These are phyloP conservation scores for Hypothenemus hampei DNA, from an alignment of 1,140 invertebrate genomes.

Conservation along the genomic window DNA sequence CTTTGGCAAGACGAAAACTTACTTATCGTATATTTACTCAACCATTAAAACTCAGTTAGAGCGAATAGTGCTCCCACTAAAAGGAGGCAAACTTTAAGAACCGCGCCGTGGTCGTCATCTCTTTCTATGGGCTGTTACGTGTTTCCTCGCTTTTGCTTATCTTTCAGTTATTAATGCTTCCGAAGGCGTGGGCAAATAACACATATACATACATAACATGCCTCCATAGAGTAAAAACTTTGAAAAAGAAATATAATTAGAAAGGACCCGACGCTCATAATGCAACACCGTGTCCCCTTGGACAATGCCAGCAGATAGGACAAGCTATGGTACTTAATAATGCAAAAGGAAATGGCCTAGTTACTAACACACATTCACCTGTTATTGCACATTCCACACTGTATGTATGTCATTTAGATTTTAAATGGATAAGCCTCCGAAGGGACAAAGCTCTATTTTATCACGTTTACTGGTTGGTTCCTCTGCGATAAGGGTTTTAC, in stretches of 20 bases:
- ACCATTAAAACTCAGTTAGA: slow-evolving; percentile 27
- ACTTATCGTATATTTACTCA: slow-evolving; percentile 25
- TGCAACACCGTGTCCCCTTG: too few species aligned
- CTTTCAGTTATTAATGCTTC: slow-evolving; percentile 24
- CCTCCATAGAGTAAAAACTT: too few species aligned
- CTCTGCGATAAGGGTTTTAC: too few species aligned
- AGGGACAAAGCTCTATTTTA: slow-evolving; percentile 5
- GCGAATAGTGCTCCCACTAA: slow-evolving; percentile 16
- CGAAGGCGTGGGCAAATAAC: slow-evolving; percentile 14
- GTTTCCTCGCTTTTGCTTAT: slow-evolving; percentile 24
- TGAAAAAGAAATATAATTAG: too few species aligned
- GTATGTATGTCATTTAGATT: slow-evolving; percentile 10
- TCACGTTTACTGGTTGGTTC: too few species aligned
- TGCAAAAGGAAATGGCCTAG: slow-evolving; percentile 14
- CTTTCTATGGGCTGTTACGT: slow-evolving; percentile 24
- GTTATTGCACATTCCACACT: slow-evolving; percentile 11
- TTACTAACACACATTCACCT: slow-evolving; percentile 17
- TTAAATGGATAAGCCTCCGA: slow-evolving; percentile 6
- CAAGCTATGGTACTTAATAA: too few species aligned
- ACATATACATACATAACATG: too few species aligned
- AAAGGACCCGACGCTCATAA: too few species aligned
- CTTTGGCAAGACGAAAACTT: slow-evolving; percentile 21
- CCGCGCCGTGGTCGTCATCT: slow-evolving; percentile 19
- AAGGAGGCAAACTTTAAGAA: slow-evolving; percentile 20
- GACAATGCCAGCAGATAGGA: too few species aligned